Conservation (phyloP, 2,888 invertebrate genomes). For the Clanis bilineata region DNA sequence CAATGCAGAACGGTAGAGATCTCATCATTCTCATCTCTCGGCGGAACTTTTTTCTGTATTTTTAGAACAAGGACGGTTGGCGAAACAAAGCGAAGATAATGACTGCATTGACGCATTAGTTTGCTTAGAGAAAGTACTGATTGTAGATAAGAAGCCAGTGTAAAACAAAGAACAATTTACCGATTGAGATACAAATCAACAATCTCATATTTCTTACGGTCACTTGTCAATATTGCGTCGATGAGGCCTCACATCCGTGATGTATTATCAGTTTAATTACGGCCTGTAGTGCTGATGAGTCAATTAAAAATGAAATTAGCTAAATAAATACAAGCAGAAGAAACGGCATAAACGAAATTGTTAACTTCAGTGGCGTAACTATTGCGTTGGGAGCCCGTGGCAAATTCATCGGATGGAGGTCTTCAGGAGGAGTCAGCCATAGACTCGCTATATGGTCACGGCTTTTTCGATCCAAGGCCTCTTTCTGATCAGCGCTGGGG, state of each 20-base stretch:
- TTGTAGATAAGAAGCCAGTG: slow-evolving; percentile 33
- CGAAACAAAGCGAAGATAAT: slow-evolving; percentile 55
- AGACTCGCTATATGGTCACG: no score
- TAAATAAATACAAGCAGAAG: no score
- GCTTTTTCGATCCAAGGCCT: no score
- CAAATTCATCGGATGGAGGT: no score
- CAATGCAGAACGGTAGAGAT: slow-evolving; percentile 65
- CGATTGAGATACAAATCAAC: slow-evolving; percentile 9
- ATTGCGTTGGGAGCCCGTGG: no score
- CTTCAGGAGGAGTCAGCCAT: no score
- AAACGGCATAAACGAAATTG: not conserved
- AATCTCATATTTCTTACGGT: not conserved
- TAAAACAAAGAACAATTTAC: slow-evolving; percentile 46
- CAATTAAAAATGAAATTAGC: not conserved
- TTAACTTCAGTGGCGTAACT: no score
- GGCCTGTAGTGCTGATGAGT: not conserved
- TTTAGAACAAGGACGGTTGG: slow-evolving; percentile 40
- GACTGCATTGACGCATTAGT: slow-evolving; percentile 54
- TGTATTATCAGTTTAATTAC: not conserved
- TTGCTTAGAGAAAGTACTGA: slow-evolving; percentile 48
- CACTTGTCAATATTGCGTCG: not conserved
- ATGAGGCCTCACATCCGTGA: not conserved
- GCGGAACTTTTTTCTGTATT: slow-evolving; percentile 15
- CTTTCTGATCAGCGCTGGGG: no score
- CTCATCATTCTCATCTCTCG: slow-evolving; percentile 65